Conservation (phyloP, 2,113 vertebrate species). For the Synchiropus splendidus region DNA sequence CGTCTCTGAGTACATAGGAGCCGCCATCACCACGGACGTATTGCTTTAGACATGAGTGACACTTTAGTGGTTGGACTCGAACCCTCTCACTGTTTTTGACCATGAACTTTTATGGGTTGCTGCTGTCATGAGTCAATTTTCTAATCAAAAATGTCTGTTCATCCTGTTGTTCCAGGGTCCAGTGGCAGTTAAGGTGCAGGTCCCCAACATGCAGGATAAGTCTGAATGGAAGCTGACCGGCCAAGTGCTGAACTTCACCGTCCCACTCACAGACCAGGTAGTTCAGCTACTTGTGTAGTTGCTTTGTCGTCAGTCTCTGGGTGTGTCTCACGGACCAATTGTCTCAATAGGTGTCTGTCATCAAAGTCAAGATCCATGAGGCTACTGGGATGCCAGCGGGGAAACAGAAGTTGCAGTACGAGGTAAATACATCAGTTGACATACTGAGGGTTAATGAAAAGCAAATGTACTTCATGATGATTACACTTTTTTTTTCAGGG, state of each 20-base stretch:
- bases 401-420: conserved; percentile 95
- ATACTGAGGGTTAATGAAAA: background rate
- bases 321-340: background rate
- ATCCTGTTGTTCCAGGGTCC: conserved; percentile 70
- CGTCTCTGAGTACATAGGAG: too few species aligned
- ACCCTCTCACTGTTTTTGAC: too few species aligned
- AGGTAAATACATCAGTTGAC: conserved; percentile 64
- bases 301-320: background rate
- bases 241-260: conserved; percentile 89
- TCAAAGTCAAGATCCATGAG: conserved; percentile 98
- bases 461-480: background rate
- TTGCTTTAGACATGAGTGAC: too few species aligned
- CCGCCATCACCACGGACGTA: too few species aligned
- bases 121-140: background rate
- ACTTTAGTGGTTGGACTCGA: too few species aligned
- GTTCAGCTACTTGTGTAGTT: background rate
- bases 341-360: conserved; percentile 84
- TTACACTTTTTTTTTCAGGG: conserved; percentile 67
- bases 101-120: background rate
- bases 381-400: conserved; percentile 96
- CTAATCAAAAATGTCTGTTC: background rate
- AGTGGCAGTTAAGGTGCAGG: conserved; percentile 94
- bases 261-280: conserved; percentile 95
- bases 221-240: conserved; percentile 95
- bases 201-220: conserved; percentile 99